Evolutionary conservation across 2,113 vertebrate genomes (phyloP).

Genomic region (Bungarus multicinctus): DNA sequence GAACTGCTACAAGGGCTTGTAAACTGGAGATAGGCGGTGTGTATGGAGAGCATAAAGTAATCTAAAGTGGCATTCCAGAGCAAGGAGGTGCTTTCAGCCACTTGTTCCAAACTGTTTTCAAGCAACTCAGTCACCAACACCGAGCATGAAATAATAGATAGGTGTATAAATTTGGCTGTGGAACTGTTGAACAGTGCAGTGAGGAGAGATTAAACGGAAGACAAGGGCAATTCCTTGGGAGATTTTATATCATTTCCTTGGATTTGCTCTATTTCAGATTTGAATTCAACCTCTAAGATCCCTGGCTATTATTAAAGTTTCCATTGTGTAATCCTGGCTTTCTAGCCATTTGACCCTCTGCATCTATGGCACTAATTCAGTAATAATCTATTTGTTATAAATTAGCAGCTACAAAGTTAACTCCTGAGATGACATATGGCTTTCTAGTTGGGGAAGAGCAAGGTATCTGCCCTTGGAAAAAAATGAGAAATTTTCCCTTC

Average conservation of each 20-base stretch:
- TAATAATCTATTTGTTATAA: conserved; percentile 57
- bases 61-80: neutral
- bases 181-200: neutral
- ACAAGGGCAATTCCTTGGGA: neutral
- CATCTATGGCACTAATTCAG: conserved; percentile 37
- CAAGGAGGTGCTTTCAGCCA: neutral
- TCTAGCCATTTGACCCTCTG: conserved; percentile 25
- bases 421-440: conserved; percentile 14
- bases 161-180: neutral
- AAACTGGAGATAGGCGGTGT: neutral
- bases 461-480: conserved; percentile 26
- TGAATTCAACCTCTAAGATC: neutral
- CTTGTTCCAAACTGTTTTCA: neutral
- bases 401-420: conserved; percentile 49
- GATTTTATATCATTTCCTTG: neutral
- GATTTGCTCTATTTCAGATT: accelerated
- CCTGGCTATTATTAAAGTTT: conserved; percentile 12
- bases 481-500: conserved; percentile 46
- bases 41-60: neutral
- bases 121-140: neutral
- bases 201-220: neutral
- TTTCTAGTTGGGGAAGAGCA: conserved; percentile 42
- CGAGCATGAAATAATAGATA: neutral
- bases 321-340: conserved; percentile 1
- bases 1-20: neutral